Evolutionary conservation across 2,797 vertebrate species (phyloP).

Genomic region (Schizopygopsis pylzovi): DNA sequence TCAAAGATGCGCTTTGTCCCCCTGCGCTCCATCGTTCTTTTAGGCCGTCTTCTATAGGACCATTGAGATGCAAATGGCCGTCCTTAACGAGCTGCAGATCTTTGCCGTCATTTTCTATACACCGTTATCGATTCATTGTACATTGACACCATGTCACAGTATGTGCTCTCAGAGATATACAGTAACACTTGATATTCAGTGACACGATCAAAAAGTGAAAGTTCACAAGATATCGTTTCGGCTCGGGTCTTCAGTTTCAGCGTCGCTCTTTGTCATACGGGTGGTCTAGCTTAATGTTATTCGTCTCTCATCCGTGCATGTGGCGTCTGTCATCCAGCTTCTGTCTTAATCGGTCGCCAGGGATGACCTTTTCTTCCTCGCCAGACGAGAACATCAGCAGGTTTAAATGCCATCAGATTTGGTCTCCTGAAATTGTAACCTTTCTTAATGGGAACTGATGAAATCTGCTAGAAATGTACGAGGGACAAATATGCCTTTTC

Average conservation of each 20-base stretch:
- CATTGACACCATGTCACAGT: constrained; percentile 49
- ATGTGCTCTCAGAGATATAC: constrained; percentile 56
- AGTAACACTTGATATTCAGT: constrained; percentile 62
- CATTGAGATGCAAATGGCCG: constrained; percentile 26
- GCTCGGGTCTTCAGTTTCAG: constrained; percentile 51
- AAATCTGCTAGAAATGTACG: constrained; percentile 37
- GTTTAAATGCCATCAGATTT: constrained; percentile 69
- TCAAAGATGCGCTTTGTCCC: constrained; percentile 39
- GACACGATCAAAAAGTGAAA: constrained; percentile 64
- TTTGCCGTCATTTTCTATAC: constrained; percentile 17
- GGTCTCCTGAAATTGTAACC: constrained; percentile 48
- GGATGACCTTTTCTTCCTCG: constrained; percentile 42
- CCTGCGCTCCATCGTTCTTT: constrained; percentile 10
- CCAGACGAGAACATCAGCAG: constrained; percentile 59
- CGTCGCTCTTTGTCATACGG: constrained; percentile 48
- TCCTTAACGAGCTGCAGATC: constrained; percentile 34
- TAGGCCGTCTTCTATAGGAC: constrained; percentile 2
- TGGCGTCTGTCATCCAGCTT: constrained; percentile 51
- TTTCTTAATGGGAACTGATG: constrained; percentile 46
- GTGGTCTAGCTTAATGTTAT: constrained; percentile 57
- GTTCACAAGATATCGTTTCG: constrained; percentile 62
- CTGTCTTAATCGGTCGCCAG: constrained; percentile 47
- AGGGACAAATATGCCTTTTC: constrained; percentile 25
- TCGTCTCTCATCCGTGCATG: constrained; percentile 52
- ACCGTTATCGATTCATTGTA: constrained; percentile 49